Evolutionary conservation across 2,888 invertebrate species (phyloP), one percentile per base, ranked within the genome.

Genomic region (Calameuta filiformis): DNA sequence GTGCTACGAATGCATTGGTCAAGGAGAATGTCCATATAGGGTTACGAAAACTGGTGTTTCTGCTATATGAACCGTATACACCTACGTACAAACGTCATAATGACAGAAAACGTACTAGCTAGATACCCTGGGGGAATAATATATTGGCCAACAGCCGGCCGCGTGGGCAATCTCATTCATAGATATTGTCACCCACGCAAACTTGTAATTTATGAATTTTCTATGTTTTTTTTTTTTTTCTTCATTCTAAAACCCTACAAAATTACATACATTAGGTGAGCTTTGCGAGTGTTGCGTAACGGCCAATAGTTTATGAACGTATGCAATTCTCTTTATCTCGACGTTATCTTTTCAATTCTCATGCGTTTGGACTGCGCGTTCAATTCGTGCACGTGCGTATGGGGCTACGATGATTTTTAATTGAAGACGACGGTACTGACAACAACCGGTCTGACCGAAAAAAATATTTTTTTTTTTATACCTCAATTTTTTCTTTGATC

Each of bases 121-220:
- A 56, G 78, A 75, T 71, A 71, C 12, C 34, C 68, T 12, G 35
- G 68, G 75, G 40, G 35, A 78, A 76, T 77, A 76, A 87, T 88
- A 87, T 87, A 86, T 90, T 88, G 86, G 86, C 85, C 85, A 89
- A 88, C 85, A 81, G 81, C 73, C 77, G 76, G 76, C 79, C 80
- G 88, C 85, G 91, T 91, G 87, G 90, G 91, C 82, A 86, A 89
- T 80, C 82, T 86, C 90, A 90, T 90, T 90, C 89, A 88, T 86
- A 87, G 86, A 82, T 80, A 80, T 79, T 71, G 75, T 76, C 80
- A 82, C 83, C 82, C 81, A 82, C 83, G 79, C 76, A 56, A 76
- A 73, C 69, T 35, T 33, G 15, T 71, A 4, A 35, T 11, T 30
- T 74, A 74, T 74, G 35, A 35, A 9, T 15, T 74, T 74, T 11